A percentile compares a stretch with the other conserved stretches of the same genome.
phyloP scores from a whole-genome alignment of 1,140 invertebrate species.

The Leguminivora glycinivorella region DNA sequence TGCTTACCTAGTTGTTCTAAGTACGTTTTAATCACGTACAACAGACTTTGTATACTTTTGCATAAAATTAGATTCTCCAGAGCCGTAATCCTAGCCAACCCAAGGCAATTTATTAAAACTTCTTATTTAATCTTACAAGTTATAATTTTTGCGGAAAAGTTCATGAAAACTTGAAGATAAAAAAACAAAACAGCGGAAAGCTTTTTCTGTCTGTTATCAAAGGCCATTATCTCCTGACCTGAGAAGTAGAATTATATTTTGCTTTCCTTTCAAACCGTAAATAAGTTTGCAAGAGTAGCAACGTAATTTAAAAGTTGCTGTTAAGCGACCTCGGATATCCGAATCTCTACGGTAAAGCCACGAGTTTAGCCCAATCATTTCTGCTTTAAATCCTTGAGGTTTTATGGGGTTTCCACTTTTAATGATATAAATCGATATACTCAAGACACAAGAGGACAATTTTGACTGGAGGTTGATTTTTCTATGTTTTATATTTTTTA shows the following conservation, averaged over 20 bases:
- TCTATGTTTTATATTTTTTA: too few relatives aligned
- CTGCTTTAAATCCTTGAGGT: not conserved
- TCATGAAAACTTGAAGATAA: slow-evolving; percentile 69
- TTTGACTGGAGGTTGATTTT: too few relatives aligned
- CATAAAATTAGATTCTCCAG: slow-evolving; percentile 50
- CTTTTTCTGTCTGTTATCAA: slow-evolving; percentile 74
- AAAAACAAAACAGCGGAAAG: slow-evolving; percentile 76
- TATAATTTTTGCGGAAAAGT: slow-evolving; percentile 73
- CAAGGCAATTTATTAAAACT: slow-evolving; percentile 72
- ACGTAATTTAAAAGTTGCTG: slow-evolving; percentile 71
- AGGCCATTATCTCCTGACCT: slow-evolving; percentile 76
- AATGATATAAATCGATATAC: too few relatives aligned
- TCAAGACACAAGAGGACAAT: too few relatives aligned
- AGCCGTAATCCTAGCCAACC: slow-evolving; percentile 56
- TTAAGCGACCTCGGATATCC: slow-evolving; percentile 36
- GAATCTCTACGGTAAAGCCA: not conserved
- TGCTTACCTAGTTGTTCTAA: not conserved
- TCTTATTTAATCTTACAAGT: slow-evolving; percentile 74
- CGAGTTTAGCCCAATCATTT: not conserved
- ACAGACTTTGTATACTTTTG: slow-evolving; percentile 31
- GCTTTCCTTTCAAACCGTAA: slow-evolving; percentile 69
- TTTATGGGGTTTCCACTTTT: not conserved
- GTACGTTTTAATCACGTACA: slow-evolving; percentile 1
- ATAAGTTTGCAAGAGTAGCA: slow-evolving; percentile 67
- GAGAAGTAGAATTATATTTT: slow-evolving; percentile 73